Evolutionary conservation across 2,113 vertebrate genomes (phyloP).

Genomic region (Danio rerio): GRCz12tu NC_133198.1:26136501-26137000

Average conservation of each 20-base stretch:
- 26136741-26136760: not conserved
- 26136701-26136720: not conserved
- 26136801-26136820: not conserved
- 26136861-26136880: not conserved
- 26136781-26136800: conserved; percentile 3
- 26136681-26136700: conserved; percentile 27
- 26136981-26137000: not conserved
- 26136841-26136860: not conserved
- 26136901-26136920: not conserved
- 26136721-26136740: not conserved
- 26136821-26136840: not conserved
- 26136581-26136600: conserved; percentile 13
- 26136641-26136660: conserved; percentile 32
- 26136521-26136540: not conserved
- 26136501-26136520: conserved; percentile 22
- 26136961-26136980: not conserved
- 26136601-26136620: conserved; percentile 25
- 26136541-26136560: not conserved
- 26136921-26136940: not conserved
- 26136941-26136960: not conserved
- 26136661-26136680: conserved; percentile 11
- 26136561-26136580: not conserved
- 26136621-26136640: conserved; percentile 39
- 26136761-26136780: not conserved
- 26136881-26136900: not conserved